Evolutionary conservation across 1,140 invertebrate genomes (phyloP).

Genomic region (Trichonephila clavipes): DNA sequence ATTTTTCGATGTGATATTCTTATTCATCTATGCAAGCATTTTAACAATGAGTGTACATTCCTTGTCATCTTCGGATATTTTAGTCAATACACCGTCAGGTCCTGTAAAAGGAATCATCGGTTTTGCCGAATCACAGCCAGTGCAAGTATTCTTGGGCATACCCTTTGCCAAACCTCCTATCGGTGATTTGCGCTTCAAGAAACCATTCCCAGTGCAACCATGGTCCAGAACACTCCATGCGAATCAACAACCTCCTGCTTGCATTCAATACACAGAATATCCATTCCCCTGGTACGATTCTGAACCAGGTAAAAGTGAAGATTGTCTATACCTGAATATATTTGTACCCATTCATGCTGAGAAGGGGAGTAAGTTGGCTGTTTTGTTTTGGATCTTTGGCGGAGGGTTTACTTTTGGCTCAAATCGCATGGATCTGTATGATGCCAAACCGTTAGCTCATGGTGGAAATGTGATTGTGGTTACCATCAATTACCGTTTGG

Average conservation of each 20-base stretch:
- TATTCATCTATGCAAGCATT: too few relatives aligned
- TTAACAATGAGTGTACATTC: too few relatives aligned
- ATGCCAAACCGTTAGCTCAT: constrained; percentile 92
- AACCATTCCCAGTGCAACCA: background rate
- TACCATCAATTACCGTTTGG: constrained; percentile 96
- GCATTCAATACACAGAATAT: constrained; percentile 86
- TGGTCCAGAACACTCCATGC: constrained; percentile 28
- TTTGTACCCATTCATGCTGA: constrained; percentile 78
- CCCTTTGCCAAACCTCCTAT: constrained; percentile 87
- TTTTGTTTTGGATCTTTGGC: constrained; percentile 79
- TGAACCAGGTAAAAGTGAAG: constrained; percentile 80
- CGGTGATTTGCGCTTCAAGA: constrained; percentile 84
- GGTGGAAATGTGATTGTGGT: constrained; percentile 94
- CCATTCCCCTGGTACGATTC: background rate
- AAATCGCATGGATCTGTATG: constrained; percentile 84
- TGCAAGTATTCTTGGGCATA: constrained; percentile 89
- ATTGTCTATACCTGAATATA: constrained; percentile 80
- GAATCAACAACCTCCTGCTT: background rate
- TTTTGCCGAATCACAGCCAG: background rate
- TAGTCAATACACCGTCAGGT: constrained; percentile 81
- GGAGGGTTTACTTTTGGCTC: constrained; percentile 77
- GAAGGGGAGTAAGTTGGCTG: constrained; percentile 79
- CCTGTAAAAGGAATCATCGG: background rate
- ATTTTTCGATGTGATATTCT: too few relatives aligned
- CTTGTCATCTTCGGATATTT: constrained; percentile 80